These are phyloP conservation scores for Leucoptera coffeella DNA, from an alignment of 2,888 invertebrate species.

Conservation along the genomic window DNA sequence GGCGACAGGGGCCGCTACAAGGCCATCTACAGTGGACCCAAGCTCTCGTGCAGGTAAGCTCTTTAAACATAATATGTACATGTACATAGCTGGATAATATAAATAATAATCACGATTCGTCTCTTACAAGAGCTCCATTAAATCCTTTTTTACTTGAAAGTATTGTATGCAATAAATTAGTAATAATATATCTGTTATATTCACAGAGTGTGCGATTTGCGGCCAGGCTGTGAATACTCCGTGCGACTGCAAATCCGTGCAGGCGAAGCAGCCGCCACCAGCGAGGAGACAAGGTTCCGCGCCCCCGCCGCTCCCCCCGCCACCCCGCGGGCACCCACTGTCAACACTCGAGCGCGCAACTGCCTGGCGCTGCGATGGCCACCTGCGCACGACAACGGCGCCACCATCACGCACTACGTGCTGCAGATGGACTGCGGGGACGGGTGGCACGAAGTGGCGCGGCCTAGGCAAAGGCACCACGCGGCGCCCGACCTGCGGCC, in stretches of 20 bases:
- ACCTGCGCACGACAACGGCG: conserved; percentile 72
- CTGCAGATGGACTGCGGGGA: conserved; percentile 73
- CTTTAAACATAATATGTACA: no score
- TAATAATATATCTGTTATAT: no score
- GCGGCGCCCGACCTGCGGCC: conserved; percentile 69
- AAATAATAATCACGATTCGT: background rate
- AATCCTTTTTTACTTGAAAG: conserved; percentile 4
- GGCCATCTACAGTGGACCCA: conserved; percentile 73
- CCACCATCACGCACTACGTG: conserved; percentile 68
- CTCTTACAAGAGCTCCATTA: no score
- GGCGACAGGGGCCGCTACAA: conserved; percentile 82
- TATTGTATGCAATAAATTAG: background rate
- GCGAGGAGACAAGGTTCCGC: conserved; percentile 72
- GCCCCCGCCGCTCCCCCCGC: conserved; percentile 81
- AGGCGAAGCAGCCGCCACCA: conserved; percentile 70
- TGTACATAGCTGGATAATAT: background rate
- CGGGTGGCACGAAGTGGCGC: conserved; percentile 66
- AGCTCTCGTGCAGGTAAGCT: conserved; percentile 65
- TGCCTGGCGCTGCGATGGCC: conserved; percentile 66
- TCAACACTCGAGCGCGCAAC: conserved; percentile 65
- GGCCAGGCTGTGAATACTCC: conserved; percentile 83
- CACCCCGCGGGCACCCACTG: conserved; percentile 64
- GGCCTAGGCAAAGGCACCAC: conserved; percentile 69
- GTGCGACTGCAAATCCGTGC: conserved; percentile 74
- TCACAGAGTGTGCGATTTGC: conserved; percentile 67